A percentile compares a stretch with the other conserved stretches of the same genome.
These are phyloP conservation scores for Nemotelus nigrinus DNA, from an alignment of 2,888 invertebrate species.

Conservation along the genomic window DNA sequence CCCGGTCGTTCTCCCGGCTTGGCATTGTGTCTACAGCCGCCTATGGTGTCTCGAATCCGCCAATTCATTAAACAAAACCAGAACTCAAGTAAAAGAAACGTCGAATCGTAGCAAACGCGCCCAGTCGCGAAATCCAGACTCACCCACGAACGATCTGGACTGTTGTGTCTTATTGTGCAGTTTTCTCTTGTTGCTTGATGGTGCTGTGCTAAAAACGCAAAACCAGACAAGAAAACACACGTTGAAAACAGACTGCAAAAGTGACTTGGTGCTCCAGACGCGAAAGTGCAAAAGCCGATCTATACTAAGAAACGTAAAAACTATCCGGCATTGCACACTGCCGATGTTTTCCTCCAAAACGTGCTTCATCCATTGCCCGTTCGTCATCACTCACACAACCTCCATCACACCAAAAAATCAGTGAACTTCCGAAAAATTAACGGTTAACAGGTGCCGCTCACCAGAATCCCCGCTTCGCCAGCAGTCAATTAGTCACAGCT, in stretches of 20 bases:
- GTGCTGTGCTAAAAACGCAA: neutral
- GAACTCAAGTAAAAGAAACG: constrained; percentile 26
- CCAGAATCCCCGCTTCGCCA: neutral
- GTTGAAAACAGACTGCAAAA: neutral
- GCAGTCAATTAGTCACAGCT: constrained; percentile 29
- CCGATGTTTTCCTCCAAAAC: too few relatives aligned
- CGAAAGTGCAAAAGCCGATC: too few relatives aligned
- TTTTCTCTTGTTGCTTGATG: constrained; percentile 4
- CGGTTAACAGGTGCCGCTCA: neutral
- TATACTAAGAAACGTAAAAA: too few relatives aligned
- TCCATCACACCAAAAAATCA: too few relatives aligned
- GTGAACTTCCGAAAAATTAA: too few relatives aligned
- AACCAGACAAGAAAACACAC: neutral
- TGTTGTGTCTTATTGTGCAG: constrained; percentile 17
- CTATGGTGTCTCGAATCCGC: constrained; percentile 11
- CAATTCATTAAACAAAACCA: constrained; percentile 23
- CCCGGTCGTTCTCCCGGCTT: neutral
- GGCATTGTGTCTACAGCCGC: constrained; percentile 23
- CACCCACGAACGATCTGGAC: constrained; percentile 31
- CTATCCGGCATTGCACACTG: too few relatives aligned
- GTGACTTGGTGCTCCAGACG: neutral
- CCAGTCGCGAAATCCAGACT: constrained; percentile 21
- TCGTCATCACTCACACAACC: too few relatives aligned
- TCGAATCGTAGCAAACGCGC: constrained; percentile 25
- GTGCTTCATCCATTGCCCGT: too few relatives aligned